Base-by-base conservation (phyloP, 2,797 vertebrate species). In the Rhyacichthys aspro region DNA sequence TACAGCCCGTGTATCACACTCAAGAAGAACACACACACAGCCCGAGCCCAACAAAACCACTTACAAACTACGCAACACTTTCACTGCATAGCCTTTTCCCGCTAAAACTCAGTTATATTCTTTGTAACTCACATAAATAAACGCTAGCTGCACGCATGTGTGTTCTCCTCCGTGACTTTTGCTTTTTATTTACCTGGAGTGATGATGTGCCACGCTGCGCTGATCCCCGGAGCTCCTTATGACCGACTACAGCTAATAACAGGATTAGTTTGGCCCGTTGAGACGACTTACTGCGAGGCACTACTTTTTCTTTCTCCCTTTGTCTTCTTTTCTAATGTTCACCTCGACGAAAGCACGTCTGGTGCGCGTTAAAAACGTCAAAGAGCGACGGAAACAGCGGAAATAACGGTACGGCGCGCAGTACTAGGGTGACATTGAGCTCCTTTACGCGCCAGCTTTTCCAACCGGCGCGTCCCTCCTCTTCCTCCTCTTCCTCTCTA, bases 371-470 rank as follows among this genome's bases (percentile, higher is more conserved):
- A 32, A 8, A 7, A 1, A 17, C 33, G 59, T 18, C 16, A 38
- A 38, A 52, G 0, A 28, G 11, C 12, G 11, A n/a, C 48, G 15
- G 48, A 28, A 28, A 28, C 23, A 5, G 23, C 23, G 7, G 15
- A 38, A 38, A 52, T 38, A 52, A 52, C 49, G 34, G 16, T 8
- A 8, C 8, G 5, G 16, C 16, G 11, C n/a, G 11, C 16, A 14
- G 67, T 57, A 70, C 80, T 72, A 66, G 58, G 76, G 66, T 88
- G 90, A 89, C 87, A 90, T 85, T 86, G 89, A 88, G 83, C 77
- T 80, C 48, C 52, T 73, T 86, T 70, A 76, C 76, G 84, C 86
- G 68, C 74, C 72, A 82, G 84, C 83, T 78, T 81, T 77, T 78
- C 82, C 81, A 76, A 71, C 53, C 49, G 23, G 28, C 58, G 34